Conservation (phyloP, 2,797 vertebrate species). For the Pipistrellus pygmaeus region DNA sequence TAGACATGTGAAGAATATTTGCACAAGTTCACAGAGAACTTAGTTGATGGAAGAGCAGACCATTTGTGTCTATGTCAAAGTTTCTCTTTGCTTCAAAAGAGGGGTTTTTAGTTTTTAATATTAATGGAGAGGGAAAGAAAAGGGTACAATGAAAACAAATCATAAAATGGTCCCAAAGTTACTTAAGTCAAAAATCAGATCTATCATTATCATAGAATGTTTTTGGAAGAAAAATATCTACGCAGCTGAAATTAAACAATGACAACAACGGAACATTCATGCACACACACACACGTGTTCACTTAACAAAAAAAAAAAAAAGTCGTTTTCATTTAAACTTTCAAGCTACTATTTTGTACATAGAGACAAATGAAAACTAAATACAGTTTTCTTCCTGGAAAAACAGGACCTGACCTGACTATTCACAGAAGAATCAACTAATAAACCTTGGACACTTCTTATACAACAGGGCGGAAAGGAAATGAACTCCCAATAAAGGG, state of each 20-base stretch:
- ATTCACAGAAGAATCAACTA: background rate
- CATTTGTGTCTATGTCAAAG: background rate
- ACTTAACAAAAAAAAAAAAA: background rate
- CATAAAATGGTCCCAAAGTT: background rate
- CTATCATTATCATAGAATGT: background rate
- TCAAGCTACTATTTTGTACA: background rate
- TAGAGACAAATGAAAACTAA: background rate
- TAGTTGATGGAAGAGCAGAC: background rate
- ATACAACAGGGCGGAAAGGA: background rate
- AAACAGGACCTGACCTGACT: background rate
- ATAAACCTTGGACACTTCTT: background rate
- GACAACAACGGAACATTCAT: background rate
- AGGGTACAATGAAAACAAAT: background rate
- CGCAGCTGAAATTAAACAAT: background rate
- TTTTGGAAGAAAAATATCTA: constrained; percentile 2
- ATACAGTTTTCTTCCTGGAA: background rate
- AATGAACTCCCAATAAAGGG: background rate
- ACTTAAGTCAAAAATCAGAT: background rate
- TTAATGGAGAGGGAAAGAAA: background rate
- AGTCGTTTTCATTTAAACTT: background rate
- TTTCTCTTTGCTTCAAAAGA: background rate
- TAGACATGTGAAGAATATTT: background rate
- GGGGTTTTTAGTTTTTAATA: background rate
- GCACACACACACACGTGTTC: background rate
- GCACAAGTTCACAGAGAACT: background rate